Evolutionary conservation across 2,797 vertebrate species (phyloP).

Genomic region (Podarcis siculus): DNA sequence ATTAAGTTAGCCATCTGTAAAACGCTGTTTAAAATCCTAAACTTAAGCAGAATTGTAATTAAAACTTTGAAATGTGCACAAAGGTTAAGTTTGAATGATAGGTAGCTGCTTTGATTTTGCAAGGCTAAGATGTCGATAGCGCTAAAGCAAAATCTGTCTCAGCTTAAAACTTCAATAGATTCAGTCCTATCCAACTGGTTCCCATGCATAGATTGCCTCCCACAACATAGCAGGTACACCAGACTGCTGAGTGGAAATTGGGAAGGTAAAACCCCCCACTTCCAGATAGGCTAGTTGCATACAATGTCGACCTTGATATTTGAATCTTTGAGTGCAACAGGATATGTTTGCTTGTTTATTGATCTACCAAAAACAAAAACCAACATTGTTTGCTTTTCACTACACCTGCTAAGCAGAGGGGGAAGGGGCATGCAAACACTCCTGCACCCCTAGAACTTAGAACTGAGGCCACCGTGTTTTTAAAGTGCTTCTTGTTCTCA

Average conservation of each 20-base stretch:
- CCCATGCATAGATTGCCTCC: not conserved
- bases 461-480: not conserved
- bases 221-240: not conserved
- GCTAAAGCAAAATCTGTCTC: constrained; percentile 45
- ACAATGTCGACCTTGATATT: not conserved
- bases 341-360: not conserved
- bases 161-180: constrained; percentile 33
- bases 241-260: not conserved
- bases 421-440: not conserved
- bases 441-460: too few relatives aligned
- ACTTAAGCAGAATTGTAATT: constrained; percentile 52
- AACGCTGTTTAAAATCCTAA: constrained; percentile 33
- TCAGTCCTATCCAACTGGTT: not conserved
- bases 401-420: not conserved
- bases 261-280: not conserved
- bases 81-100: constrained; percentile 43
- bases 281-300: not conserved
- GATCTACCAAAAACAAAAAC: not conserved
- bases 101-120: constrained; percentile 26
- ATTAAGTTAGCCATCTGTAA: constrained; percentile 1
- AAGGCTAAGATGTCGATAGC: constrained; percentile 39
- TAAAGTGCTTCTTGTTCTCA: constrained; percentile 38
- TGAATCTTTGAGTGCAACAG: not conserved
- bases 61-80: constrained; percentile 31
- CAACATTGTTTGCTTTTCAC: not conserved